phyloP scores from a whole-genome alignment of 2,888 invertebrate species.

The Parelbella ahira region DNA sequence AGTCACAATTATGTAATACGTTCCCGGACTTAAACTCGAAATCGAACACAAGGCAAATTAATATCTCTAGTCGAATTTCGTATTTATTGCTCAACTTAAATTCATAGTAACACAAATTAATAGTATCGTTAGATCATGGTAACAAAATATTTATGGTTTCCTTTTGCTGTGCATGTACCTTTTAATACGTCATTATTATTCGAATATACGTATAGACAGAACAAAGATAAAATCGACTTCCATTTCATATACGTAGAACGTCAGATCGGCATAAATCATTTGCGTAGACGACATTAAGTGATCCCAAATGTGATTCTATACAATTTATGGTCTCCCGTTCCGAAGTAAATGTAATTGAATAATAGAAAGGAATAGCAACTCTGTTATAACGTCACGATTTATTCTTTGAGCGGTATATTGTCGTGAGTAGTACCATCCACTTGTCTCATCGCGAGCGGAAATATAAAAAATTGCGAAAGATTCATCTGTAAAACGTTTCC shows the following conservation, averaged over 20 bases:
- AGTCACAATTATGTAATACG: too few relatives aligned
- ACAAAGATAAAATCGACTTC: conserved; percentile 11
- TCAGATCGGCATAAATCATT: conserved; percentile 27
- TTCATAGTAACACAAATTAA: too few relatives aligned
- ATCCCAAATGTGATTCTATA: conserved; percentile 29
- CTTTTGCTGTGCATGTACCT: not conserved
- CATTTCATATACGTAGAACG: conserved; percentile 15
- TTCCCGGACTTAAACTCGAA: too few relatives aligned
- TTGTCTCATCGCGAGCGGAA: not conserved
- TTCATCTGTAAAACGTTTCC: too few relatives aligned
- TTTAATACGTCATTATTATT: conserved; percentile 16
- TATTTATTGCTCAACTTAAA: too few relatives aligned
- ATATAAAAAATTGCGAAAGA: too few relatives aligned
- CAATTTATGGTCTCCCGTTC: conserved; percentile 27
- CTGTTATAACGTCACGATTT: conserved; percentile 20
- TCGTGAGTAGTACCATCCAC: not conserved
- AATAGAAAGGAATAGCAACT: conserved; percentile 23
- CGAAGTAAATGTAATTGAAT: conserved; percentile 29
- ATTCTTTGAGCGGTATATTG: conserved; percentile 16
- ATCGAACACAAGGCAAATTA: too few relatives aligned
- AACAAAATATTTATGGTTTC: too few relatives aligned
- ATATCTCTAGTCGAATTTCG: too few relatives aligned
- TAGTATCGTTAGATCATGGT: too few relatives aligned
- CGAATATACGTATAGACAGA: conserved; percentile 2
- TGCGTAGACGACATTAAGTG: conserved; percentile 24